Percentiles rank a stretch among this genome's conserved stretches.
These are phyloP conservation scores for Steinernema feltiae DNA, from an alignment of 1,140 invertebrate genomes.

Conservation along the genomic window DNA sequence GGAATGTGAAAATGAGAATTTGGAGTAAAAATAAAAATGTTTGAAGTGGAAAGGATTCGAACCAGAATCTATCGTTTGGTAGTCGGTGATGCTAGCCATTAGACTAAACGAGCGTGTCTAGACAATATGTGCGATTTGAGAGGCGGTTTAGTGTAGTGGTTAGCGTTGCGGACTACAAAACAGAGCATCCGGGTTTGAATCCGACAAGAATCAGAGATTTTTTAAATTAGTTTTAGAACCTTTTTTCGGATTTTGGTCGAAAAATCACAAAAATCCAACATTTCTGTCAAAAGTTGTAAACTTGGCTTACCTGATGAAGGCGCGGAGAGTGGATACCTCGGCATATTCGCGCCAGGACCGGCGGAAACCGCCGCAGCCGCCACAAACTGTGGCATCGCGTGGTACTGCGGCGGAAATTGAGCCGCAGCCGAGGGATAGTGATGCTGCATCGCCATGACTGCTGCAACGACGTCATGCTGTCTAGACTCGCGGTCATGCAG, in stretches of 20 bases:
- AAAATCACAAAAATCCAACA: background rate
- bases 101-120: no score
- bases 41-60: no score
- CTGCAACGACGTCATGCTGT: constrained; percentile 30
- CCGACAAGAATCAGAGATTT: no score
- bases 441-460: constrained; percentile 53
- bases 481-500: constrained; percentile 24
- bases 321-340: constrained; percentile 35
- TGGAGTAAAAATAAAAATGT: no score
- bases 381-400: constrained; percentile 29
- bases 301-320: constrained; percentile 1
- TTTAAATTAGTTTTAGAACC: no score
- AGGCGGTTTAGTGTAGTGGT: no score
- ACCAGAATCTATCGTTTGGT: no score
- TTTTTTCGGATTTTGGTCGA: no score
- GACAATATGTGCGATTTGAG: no score
- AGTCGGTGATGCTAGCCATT: no score
- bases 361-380: constrained; percentile 21
- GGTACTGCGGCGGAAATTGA: constrained; percentile 33
- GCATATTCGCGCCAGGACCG: constrained; percentile 14
- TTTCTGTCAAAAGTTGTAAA: background rate
- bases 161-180: no score
- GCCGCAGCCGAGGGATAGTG: constrained; percentile 31
- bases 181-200: no score
- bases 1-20: constrained; percentile 15